Evolutionary conservation across 2,797 vertebrate genomes (phyloP), one percentile per base, ranked within the genome.

Genomic region (Urophycis tenuis): DNA sequence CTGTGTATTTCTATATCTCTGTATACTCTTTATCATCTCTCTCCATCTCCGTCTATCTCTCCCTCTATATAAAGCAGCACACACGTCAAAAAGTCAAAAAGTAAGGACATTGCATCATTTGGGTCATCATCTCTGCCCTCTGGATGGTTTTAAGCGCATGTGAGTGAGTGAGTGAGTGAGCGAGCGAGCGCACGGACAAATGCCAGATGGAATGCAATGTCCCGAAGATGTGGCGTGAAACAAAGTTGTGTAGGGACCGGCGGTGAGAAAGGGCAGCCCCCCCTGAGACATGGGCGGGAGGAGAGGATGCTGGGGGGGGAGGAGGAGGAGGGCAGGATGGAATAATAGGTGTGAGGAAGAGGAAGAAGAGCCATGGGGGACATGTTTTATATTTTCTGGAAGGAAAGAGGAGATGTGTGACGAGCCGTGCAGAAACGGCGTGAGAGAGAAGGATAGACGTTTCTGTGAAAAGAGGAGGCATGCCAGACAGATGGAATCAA

Each of bases 331-430:
- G 45, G 12, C 22, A 19, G 49, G 49, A 60, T 9, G 22, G 22
- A n/a, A 60, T 67, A 67, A 67, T 29, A 8, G 60, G 60, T 67
- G 25, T 14, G n/a, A 29, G 25, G 60, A 67, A 67, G 22, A 25
- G 60, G 60, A n/a, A 67, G 60, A 25, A 67, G 60, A 67, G 60
- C 60, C 60, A 67, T 29, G 25, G 60, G 60, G 60, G 60, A 67
- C 60, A 67, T 29, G 60, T 10, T 67, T 67, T 29, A 67, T 67
- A 29, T 67, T 11, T 29, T 67, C 60, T 29, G 25, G 60, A 29
- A 12, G 60, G 10, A 67, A 25, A 29, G 41, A n/a, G 12, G n/a
- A 22, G 35, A n/a, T 19, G 41, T 32, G 32, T 12, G 70, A 45
- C 8, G 70, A 74, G 71, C 71, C 1, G 15, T 22, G 73, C 5